A percentile compares a stretch with the other conserved stretches of the same genome.
Conservation (phyloP, 2,888 invertebrate genomes). For the Apeira syringaria region DNA sequence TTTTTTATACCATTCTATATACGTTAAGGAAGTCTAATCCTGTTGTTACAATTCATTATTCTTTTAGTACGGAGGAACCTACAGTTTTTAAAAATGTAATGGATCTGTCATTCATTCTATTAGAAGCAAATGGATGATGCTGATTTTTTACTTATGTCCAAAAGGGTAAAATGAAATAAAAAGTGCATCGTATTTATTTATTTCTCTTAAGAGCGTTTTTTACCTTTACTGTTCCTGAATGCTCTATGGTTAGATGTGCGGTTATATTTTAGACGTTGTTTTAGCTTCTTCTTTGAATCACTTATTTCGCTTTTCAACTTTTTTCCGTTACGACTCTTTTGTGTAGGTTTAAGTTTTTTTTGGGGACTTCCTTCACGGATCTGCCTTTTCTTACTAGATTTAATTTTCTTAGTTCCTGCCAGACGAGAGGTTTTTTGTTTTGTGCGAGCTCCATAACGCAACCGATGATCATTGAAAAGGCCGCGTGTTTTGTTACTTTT, state of each 20-base stretch:
- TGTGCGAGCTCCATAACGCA: neutral
- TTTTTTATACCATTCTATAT: too few relatives aligned
- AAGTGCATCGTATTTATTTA: constrained; percentile 20
- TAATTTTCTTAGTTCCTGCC: neutral
- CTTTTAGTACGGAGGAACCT: too few relatives aligned
- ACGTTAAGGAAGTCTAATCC: too few relatives aligned
- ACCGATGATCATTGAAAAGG: neutral
- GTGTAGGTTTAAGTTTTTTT: neutral
- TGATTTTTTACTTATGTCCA: neutral
- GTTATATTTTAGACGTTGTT: neutral
- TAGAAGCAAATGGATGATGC: too few relatives aligned
- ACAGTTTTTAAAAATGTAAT: too few relatives aligned
- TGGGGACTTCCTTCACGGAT: neutral
- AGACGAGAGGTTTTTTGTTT: neutral
- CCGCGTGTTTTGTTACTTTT: neutral
- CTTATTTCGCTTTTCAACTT: neutral
- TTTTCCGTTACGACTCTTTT: neutral
- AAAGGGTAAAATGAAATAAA: constrained; percentile 27
- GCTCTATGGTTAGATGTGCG: constrained; percentile 1
- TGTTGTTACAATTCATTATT: too few relatives aligned
- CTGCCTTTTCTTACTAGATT: neutral
- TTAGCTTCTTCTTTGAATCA: neutral
- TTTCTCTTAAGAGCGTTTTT: constrained; percentile 13
- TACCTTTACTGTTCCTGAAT: constrained; percentile 14
- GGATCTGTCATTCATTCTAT: too few relatives aligned